Percentiles rank a stretch among this genome's conserved stretches.
Evolutionary conservation across 2,888 invertebrate genomes (phyloP).

Genomic region (Esperia sulphurella): DNA sequence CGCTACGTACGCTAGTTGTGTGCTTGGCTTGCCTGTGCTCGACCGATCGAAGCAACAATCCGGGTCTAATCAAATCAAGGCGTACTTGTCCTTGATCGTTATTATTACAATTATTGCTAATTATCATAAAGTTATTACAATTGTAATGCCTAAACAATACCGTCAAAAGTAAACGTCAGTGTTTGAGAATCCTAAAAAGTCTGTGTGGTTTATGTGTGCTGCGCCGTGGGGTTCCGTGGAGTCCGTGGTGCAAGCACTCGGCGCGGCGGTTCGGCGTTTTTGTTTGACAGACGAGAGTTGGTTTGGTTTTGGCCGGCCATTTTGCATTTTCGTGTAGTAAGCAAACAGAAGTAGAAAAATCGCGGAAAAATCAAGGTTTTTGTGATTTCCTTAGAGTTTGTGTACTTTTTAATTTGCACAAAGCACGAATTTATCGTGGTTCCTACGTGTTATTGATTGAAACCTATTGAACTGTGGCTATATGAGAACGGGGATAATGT

Average conservation of each 20-base stretch:
- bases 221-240: no score
- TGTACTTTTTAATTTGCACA: conserved; percentile 9
- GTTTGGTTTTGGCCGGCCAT: conserved; percentile 62
- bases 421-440: not conserved
- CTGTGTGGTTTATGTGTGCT: not conserved
- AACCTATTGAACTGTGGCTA: not conserved
- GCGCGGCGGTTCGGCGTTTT: not conserved
- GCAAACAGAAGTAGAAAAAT: conserved; percentile 33
- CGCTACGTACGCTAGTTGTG: no score
- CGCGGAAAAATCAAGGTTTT: conserved; percentile 46
- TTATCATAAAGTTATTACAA: not conserved
- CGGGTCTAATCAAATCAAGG: conserved; percentile 1
- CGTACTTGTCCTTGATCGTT: conserved; percentile 1
- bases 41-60: conserved; percentile 16
- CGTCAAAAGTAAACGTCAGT: not conserved
- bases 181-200: not conserved
- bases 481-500: no score
- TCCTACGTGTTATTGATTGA: not conserved
- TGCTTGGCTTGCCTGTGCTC: conserved; percentile 1
- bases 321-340: conserved; percentile 54
- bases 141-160: not conserved
- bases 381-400: conserved; percentile 28
- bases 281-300: conserved; percentile 24
- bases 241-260: not conserved
- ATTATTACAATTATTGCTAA: not conserved